Conservation (phyloP, 2,113 vertebrate species). For the Pachycephala philippinensis region DNA sequence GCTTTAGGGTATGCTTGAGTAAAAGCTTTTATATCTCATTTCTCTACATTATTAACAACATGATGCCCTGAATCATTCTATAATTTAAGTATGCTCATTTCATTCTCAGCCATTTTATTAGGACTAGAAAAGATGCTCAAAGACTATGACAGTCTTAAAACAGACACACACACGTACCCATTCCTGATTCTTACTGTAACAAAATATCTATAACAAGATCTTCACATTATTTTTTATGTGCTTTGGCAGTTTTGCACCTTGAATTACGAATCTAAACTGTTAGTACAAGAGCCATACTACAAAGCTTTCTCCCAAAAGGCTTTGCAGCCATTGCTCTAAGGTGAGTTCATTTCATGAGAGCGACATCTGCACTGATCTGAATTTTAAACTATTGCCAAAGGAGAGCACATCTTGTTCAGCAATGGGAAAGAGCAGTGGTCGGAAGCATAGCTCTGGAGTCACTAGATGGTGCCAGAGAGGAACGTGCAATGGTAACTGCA, state of each 20-base stretch:
- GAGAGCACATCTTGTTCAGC: background rate
- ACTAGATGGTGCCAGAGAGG: slow-evolving; percentile 25
- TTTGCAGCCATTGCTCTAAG: slow-evolving; percentile 1
- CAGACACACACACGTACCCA: background rate
- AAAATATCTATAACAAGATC: slow-evolving; percentile 49
- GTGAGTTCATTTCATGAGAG: background rate
- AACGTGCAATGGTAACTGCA: background rate
- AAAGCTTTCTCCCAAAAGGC: slow-evolving; percentile 23
- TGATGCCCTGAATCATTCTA: slow-evolving; percentile 57
- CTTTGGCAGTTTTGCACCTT: slow-evolving; percentile 59
- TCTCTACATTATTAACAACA: slow-evolving; percentile 70
- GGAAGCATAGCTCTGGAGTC: background rate
- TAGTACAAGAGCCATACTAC: slow-evolving; percentile 7
- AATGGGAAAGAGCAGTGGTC: background rate
- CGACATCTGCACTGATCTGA: background rate
- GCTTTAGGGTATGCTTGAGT: slow-evolving; percentile 60
- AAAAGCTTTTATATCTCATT: slow-evolving; percentile 62
- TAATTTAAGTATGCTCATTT: slow-evolving; percentile 50
- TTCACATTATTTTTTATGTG: slow-evolving; percentile 47
- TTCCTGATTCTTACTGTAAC: slow-evolving; percentile 24
- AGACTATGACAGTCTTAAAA: slow-evolving; percentile 29
- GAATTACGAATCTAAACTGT: slow-evolving; percentile 38
- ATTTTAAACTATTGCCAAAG: background rate
- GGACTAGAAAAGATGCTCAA: slow-evolving; percentile 13
- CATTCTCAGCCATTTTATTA: slow-evolving; percentile 46